Conservation (phyloP, 2,113 vertebrate species). For the Turnix velox region DNA sequence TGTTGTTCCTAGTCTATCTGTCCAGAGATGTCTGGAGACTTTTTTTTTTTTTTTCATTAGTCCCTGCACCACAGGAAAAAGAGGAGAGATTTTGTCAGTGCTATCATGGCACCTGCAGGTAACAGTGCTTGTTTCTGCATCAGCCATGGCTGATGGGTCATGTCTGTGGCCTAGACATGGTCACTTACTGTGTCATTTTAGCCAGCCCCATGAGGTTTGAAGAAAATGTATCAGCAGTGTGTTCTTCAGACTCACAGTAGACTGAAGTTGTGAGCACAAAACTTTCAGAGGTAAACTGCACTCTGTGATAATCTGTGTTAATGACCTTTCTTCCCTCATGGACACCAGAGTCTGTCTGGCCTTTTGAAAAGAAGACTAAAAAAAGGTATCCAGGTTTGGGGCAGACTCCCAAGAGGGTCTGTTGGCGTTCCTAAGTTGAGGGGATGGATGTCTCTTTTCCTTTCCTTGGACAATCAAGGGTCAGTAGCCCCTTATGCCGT, state of each 20-base stretch:
- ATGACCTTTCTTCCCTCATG: accelerated
- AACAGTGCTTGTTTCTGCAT: neutral
- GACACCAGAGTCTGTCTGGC: neutral
- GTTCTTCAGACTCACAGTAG: neutral
- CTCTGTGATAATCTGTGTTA: accelerated
- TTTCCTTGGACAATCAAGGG: neutral
- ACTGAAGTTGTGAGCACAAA: neutral
- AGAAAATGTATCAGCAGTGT: neutral
- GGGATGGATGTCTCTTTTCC: neutral
- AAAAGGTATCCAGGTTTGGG: neutral
- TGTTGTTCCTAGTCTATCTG: neutral
- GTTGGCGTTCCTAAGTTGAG: accelerated
- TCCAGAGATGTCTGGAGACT: neutral
- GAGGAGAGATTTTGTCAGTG: neutral
- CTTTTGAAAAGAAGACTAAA: neutral
- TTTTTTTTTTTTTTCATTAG: neutral
- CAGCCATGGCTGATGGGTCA: neutral
- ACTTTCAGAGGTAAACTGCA: neutral
- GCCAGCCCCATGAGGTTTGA: neutral
- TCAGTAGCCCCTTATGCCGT: neutral
- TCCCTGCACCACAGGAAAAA: accelerated
- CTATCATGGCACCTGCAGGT: accelerated
- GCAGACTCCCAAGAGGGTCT: neutral
- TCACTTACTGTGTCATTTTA: neutral
- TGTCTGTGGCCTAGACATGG: neutral